phyloP scores from a whole-genome alignment of 2,113 vertebrate species.

The Tiliqua scincoides region DNA sequence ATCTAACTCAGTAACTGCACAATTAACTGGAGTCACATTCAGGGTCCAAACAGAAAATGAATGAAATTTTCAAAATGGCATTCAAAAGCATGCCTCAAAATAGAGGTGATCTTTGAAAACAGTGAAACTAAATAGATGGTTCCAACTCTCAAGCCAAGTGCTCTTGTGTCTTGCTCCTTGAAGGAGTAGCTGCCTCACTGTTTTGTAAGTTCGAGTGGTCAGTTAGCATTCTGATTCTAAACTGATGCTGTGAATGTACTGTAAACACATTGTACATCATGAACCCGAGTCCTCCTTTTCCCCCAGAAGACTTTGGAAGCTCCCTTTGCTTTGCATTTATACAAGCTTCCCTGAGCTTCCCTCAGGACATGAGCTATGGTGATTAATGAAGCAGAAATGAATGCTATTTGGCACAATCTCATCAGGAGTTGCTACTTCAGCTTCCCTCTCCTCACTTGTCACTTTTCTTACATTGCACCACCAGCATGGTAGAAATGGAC shows the following conservation, averaged over 20 bases:
- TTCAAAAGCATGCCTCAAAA: background rate
- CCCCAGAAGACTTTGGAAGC: background rate
- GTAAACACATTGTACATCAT: background rate
- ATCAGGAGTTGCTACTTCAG: background rate
- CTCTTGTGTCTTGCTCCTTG: background rate
- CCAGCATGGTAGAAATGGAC: background rate
- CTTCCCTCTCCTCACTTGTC: background rate
- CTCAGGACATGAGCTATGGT: background rate
- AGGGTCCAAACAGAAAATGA: background rate
- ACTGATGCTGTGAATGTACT: background rate
- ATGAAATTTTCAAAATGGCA: background rate
- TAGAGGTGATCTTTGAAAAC: background rate
- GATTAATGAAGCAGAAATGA: background rate
- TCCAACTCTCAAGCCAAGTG: background rate
- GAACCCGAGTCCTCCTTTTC: background rate
- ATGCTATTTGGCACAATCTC: background rate
- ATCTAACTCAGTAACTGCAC: background rate
- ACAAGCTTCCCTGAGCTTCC: background rate
- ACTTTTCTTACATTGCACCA: background rate
- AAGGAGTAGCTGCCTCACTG: background rate
- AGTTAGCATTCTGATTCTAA: background rate
- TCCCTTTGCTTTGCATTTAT: background rate
- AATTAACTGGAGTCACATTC: background rate
- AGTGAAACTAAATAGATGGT: background rate
- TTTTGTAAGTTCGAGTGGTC: background rate